phyloP scores from a whole-genome alignment of 2,888 invertebrate genomes.

The Andrena marginata region DNA sequence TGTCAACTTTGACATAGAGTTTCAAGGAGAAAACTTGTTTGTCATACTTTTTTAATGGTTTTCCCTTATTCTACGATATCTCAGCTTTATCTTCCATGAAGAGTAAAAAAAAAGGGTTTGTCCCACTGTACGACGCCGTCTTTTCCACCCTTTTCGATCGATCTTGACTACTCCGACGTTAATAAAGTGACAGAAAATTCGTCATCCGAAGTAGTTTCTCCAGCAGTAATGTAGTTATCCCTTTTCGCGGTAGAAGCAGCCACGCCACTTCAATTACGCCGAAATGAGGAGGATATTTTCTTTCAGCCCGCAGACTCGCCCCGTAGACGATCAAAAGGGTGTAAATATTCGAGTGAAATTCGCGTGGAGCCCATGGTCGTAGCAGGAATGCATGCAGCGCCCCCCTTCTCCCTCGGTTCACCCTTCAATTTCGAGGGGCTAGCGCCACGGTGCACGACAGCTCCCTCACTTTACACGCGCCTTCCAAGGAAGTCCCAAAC shows the following conservation, averaged over 20 bases:
- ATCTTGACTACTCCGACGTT: no score
- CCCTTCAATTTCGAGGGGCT: not conserved
- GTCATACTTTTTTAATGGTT: no score
- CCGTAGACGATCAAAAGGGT: constrained; percentile 1
- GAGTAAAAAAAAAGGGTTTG: no score
- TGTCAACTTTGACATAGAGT: no score
- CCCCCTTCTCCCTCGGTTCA: not conserved
- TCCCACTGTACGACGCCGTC: no score
- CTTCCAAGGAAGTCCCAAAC: not conserved
- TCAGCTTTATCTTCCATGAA: no score
- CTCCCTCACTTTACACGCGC: not conserved
- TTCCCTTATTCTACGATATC: no score
- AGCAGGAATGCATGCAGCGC: not conserved
- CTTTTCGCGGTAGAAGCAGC: not conserved
- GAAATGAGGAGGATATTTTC: not conserved
- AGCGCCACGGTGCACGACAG: not conserved
- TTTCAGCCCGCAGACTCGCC: not conserved
- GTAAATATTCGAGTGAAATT: constrained; percentile 5
- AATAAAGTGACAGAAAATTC: no score
- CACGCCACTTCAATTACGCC: constrained; percentile 1
- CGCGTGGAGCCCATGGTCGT: not conserved
- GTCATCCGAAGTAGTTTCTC: no score
- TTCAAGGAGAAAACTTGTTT: no score
- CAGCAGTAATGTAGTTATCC: no score
- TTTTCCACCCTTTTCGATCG: no score